These are phyloP conservation scores for Euschistus heros DNA, from an alignment of 1,140 invertebrate species.

Conservation along the genomic window DNA sequence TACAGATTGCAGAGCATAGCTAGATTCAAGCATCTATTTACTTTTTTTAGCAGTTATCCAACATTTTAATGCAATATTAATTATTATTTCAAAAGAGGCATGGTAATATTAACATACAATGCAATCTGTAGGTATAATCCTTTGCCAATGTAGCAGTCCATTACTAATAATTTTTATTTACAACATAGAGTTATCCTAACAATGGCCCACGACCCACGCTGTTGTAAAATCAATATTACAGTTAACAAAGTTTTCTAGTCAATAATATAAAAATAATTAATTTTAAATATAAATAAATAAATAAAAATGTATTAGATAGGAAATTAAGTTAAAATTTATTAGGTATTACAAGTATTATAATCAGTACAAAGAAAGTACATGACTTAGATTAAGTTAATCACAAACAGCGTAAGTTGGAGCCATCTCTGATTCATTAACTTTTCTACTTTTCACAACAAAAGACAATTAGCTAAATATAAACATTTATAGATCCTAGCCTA, in stretches of 20 bases:
- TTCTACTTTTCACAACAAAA: constrained; percentile 14
- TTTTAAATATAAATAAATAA: background rate
- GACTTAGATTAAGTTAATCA: no score
- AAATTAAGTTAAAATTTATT: no score
- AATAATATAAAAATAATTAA: background rate
- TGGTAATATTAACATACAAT: background rate
- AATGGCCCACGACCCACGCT: constrained; percentile 4
- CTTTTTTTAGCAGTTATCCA: constrained; percentile 3
- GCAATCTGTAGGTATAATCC: constrained; percentile 11
- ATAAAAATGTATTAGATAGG: no score
- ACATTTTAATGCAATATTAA: constrained; percentile 1
- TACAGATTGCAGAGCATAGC: constrained; percentile 15
- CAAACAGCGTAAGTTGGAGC: background rate
- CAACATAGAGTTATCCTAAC: constrained; percentile 9
- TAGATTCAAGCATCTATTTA: constrained; percentile 4
- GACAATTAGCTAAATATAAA: constrained; percentile 29
- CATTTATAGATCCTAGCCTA: constrained; percentile 29
- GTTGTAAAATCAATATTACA: background rate
- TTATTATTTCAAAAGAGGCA: background rate
- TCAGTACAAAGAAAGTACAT: no score
- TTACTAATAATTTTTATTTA: constrained; percentile 12
- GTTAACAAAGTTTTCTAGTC: background rate
- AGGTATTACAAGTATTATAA: no score
- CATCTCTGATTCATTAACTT: background rate
- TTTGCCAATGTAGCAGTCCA: constrained; percentile 14